Conservation (phyloP, 2,113 vertebrate genomes). For the Muscicapa adusta region DNA sequence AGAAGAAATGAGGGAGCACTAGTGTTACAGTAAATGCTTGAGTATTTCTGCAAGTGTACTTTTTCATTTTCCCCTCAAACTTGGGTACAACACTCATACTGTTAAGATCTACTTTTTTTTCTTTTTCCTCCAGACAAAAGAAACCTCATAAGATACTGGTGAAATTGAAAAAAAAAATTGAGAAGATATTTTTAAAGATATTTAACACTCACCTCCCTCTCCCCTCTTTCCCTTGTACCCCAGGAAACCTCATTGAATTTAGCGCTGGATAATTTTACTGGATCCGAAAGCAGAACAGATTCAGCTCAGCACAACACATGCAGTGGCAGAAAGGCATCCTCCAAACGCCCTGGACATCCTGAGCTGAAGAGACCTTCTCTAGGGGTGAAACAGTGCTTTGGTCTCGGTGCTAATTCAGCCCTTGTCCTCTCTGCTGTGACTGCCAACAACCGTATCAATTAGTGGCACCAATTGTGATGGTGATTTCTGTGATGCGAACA, state of each 20-base stretch:
- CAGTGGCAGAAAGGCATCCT: not conserved
- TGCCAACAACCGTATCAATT: constrained; percentile 71
- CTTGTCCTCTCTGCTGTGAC: constrained; percentile 66
- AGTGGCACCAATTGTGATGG: constrained; percentile 68
- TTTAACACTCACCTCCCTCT: not conserved
- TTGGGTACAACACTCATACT: not conserved
- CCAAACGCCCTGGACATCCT: not conserved
- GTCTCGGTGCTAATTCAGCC: constrained; percentile 50
- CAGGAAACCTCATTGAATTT: not conserved
- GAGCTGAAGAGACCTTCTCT: constrained; percentile 43
- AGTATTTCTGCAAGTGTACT: constrained; percentile 2
- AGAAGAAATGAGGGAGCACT: not conserved
- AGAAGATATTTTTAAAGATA: not conserved
- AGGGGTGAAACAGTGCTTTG: constrained; percentile 28
- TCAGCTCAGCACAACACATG: not conserved
- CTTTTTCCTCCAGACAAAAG: not conserved
- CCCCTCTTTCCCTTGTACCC: not conserved
- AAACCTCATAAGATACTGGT: not conserved
- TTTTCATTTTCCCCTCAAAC: not conserved
- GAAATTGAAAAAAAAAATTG: not conserved
- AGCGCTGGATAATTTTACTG: not conserved
- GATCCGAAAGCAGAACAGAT: not conserved
- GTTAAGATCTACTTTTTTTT: not conserved
- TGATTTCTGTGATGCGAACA: constrained; percentile 71
- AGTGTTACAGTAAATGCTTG: not conserved